Evolutionary conservation across 2,113 vertebrate species (phyloP).

Genomic region (Prietella phreatophila): DNA sequence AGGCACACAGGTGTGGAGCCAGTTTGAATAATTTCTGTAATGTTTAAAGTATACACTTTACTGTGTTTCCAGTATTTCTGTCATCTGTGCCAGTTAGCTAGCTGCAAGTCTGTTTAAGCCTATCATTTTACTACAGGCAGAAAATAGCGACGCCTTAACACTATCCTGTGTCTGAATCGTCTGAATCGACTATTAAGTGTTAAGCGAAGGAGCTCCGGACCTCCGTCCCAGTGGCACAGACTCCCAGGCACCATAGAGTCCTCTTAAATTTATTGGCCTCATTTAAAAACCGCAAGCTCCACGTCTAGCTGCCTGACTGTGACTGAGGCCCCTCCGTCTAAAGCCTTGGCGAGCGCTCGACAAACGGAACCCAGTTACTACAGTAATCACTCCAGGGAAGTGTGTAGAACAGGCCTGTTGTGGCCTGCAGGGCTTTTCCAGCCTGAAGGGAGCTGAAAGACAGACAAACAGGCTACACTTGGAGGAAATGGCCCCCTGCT

Average conservation of each 20-base stretch:
- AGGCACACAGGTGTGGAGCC: neutral
- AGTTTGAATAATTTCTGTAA: neutral
- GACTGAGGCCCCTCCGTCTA: constrained; percentile 35
- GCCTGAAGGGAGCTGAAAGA: constrained; percentile 25
- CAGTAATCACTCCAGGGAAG: neutral
- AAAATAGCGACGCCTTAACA: neutral
- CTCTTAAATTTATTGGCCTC: constrained; percentile 57
- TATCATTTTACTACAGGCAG: neutral
- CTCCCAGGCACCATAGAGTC: constrained; percentile 52
- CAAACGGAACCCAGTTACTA: constrained; percentile 22
- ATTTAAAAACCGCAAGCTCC: constrained; percentile 54
- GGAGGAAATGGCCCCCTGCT: constrained; percentile 52
- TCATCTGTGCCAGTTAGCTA: neutral
- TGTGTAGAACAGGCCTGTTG: constrained; percentile 22
- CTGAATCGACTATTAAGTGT: constrained; percentile 16
- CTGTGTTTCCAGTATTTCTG: neutral
- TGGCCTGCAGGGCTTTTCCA: constrained; percentile 37
- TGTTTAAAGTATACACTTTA: neutral
- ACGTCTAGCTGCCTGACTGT: constrained; percentile 44
- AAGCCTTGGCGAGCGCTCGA: constrained; percentile 3
- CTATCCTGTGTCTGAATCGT: constrained; percentile 35
- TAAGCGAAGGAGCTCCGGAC: constrained; percentile 37
- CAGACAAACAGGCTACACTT: constrained; percentile 45
- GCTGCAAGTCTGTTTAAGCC: neutral
- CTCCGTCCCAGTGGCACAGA: constrained; percentile 44